phyloP scores from a whole-genome alignment of 2,113 vertebrate species.

The Cyphomyrus plagiostoma region DNA sequence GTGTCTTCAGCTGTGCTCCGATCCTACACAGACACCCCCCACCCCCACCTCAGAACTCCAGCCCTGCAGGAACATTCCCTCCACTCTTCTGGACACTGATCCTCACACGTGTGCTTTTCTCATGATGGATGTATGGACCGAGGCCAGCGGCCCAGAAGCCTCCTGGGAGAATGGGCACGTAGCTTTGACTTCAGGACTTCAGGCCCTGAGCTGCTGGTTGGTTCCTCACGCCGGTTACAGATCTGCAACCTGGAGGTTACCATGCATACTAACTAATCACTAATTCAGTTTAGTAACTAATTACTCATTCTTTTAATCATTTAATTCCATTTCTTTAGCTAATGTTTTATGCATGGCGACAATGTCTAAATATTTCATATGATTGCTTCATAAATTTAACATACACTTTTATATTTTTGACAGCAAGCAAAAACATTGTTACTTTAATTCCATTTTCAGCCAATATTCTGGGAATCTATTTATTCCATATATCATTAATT shows the following conservation, averaged over 20 bases:
- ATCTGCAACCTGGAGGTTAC: neutral
- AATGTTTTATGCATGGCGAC: neutral
- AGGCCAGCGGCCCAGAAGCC: neutral
- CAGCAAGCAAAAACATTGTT: neutral
- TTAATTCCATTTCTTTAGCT: neutral
- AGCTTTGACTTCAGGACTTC: neutral
- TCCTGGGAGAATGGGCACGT: neutral
- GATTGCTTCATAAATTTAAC: neutral
- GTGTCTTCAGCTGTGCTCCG: neutral
- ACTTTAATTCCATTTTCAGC: neutral
- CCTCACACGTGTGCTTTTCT: neutral
- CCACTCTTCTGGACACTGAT: neutral
- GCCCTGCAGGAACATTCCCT: neutral
- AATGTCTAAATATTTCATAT: conserved; percentile 6
- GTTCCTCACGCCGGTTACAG: neutral
- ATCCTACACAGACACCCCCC: neutral
- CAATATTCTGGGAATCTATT: neutral
- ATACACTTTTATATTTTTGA: conserved; percentile 7
- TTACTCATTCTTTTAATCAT: neutral
- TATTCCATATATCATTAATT: neutral
- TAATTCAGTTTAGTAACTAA: conserved; percentile 3
- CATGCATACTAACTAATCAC: neutral
- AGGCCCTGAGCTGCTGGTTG: neutral
- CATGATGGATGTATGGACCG: neutral
- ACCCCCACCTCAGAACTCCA: neutral